phyloP scores from a whole-genome alignment of 2,113 vertebrate species.

The Oncorhynchus tshawytscha region DNA sequence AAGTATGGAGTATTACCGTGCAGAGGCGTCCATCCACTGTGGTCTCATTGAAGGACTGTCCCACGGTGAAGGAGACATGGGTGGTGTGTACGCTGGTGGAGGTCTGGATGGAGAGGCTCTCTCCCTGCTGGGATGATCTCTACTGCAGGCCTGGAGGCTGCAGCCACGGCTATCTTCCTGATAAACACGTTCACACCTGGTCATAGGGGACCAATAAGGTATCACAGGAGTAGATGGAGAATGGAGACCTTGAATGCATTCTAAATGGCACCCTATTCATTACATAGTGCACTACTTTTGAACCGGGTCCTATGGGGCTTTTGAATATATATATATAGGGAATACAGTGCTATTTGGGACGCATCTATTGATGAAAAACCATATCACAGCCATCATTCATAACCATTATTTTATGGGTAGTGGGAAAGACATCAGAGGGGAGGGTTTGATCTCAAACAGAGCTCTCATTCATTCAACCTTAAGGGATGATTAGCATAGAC shows the following conservation, averaged over 20 bases:
- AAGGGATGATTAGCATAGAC: not conserved
- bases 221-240: conserved; percentile 8
- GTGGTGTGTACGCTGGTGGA: conserved; percentile 89
- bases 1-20: conserved; percentile 69
- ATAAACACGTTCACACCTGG: conserved; percentile 89
- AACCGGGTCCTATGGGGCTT: too few species aligned
- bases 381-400: not conserved
- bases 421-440: not conserved
- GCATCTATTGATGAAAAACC: not conserved
- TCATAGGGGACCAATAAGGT: conserved; percentile 4
- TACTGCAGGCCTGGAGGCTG: conserved; percentile 85
- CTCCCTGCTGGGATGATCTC: conserved; percentile 88
- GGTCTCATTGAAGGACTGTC: conserved; percentile 87
- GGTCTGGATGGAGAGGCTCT: conserved; percentile 87
- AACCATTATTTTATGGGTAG: conserved; percentile 7
- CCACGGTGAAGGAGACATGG: conserved; percentile 86
- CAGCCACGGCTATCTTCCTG: conserved; percentile 86
- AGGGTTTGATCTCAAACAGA: not conserved
- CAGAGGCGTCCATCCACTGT: conserved; percentile 90
- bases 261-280: too few species aligned
- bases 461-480: conserved; percentile 6
- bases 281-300: too few species aligned
- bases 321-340: too few species aligned
- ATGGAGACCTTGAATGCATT: not conserved
- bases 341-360: too few species aligned